Evolutionary conservation across 2,888 invertebrate species (phyloP), one percentile per base, ranked within the genome.

Genomic region (Laothoe populi): DNA sequence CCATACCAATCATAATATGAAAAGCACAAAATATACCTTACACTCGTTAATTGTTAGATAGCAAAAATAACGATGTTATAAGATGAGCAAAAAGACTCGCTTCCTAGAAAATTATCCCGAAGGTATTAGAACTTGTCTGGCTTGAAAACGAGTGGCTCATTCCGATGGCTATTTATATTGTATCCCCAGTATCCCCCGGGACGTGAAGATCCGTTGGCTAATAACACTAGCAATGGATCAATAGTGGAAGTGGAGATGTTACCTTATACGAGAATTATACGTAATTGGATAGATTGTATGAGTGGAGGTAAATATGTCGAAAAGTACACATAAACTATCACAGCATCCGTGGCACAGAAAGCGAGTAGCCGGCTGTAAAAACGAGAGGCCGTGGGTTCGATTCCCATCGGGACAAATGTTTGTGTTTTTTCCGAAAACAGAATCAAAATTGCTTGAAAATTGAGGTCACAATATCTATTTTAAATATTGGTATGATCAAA

Each of bases 91-190:
- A 35, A 53, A 19, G 13, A 0, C 13, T 13, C 31, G 35, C 5
- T 11, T 31, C 16, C 35, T 35, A 19, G 11, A 53, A 19, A 8
- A 19, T 31, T 31, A 53, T 53, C 53, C 53, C 35, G 1, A 53
- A 35, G 35, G 53, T 35, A 53, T 53, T 35, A 31, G 53, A 53
- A 53, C 16, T 53, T 53, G 53, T 53, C 53, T 53, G 19, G 11
- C 53, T 31, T 21, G 19, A 35, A 53, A 53, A 53, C 21, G 31
- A 31, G 31, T 31, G 53, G 53, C n/a, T 53, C 16, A 35, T 53
- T 53, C 19, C 53, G 53, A 35, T 35, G 4, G 19, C 19, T 53
- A 53, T 53, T 53, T 53, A 53, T 53, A 53, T 19, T 19, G 53
- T 11, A 53, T 53, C 53, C 53, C 53, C 19, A 16, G 10, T 4